Evolutionary conservation across 2,888 invertebrate genomes (phyloP), one percentile per base, ranked within the genome.

Genomic region (Clusia tigrina): DNA sequence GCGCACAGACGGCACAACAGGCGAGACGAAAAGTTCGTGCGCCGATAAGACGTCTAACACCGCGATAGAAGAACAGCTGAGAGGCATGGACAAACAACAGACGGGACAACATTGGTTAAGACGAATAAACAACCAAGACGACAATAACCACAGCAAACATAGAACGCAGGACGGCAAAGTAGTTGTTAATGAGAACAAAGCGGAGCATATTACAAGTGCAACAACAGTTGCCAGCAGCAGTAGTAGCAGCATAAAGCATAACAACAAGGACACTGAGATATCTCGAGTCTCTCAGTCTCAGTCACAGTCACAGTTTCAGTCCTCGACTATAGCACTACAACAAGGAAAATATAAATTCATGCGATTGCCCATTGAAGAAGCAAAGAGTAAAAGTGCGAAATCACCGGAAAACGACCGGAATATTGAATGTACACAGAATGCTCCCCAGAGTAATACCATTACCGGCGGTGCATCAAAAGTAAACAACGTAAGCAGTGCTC

Each of bases 21-120:
- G 73, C 72, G 26, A 80, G 83, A 64, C 74, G 83, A 65, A 83
- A 83, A 67, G 77, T 79, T 56, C 78, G 83, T 48, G 65, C 78
- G 37, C 71, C 78, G 10, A 71, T 70, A 64, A 78, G 82, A 62
- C 79, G 83, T 60, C 69, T 74, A 63, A 78, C 80, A 69, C 83
- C 80, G 64, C 82, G 83, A 78, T 83, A 83, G 80, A 77, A 67
- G 66, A 62, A 63, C 64, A 60, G 68, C 64, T 81, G 69, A 62
- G 56, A 58, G 68, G 69, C 67, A 67, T 65, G 68, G 71, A 71
- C 65, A 55, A 69, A 65, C 60, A 66, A 70, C 69, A 66, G 67
- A 67, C 64, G 57, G 61, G 62, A 65, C 67, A 62, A 52, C 58
- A 48, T 53, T 56, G 53, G 62, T 12, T 9, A 32, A 32, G 12